Evolutionary conservation across 2,113 vertebrate genomes (phyloP).

Genomic region (Mohoua ochrocephala): DNA sequence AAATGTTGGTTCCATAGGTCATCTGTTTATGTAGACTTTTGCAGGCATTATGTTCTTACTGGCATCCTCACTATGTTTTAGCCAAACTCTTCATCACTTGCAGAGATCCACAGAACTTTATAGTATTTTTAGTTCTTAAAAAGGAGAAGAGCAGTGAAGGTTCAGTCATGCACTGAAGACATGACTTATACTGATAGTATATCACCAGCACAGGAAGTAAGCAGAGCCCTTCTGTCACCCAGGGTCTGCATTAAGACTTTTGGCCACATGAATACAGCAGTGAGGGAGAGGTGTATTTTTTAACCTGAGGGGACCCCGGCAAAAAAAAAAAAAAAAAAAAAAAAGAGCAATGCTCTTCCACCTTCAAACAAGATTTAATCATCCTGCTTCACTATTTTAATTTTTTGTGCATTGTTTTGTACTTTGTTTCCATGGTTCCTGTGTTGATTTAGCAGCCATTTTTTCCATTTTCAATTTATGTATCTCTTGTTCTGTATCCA

Average conservation of each 20-base stretch:
- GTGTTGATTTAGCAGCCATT: background rate
- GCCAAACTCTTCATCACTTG: background rate
- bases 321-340: background rate
- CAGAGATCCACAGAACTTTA: background rate
- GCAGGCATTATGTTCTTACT: background rate
- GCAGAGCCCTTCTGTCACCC: background rate
- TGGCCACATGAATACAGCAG: background rate
- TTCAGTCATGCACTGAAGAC: background rate
- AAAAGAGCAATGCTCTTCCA: background rate
- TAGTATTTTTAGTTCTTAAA: background rate
- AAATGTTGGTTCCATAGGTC: background rate
- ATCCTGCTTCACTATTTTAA: background rate
- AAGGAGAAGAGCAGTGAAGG: background rate
- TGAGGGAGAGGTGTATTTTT: background rate
- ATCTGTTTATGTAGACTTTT: background rate
- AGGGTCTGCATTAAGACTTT: background rate
- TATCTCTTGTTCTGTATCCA: background rate
- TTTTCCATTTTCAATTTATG: background rate
- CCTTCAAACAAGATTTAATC: background rate
- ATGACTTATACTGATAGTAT: accelerated
- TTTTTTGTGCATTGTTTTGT: background rate
- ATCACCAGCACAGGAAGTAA: background rate
- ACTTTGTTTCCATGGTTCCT: background rate
- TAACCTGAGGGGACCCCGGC: accelerated
- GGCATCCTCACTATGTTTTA: background rate